Percentiles rank a stretch among this genome's conserved stretches.
Evolutionary conservation across 2,113 vertebrate genomes (phyloP).

Genomic region (Gobiocypris rarus): DNA sequence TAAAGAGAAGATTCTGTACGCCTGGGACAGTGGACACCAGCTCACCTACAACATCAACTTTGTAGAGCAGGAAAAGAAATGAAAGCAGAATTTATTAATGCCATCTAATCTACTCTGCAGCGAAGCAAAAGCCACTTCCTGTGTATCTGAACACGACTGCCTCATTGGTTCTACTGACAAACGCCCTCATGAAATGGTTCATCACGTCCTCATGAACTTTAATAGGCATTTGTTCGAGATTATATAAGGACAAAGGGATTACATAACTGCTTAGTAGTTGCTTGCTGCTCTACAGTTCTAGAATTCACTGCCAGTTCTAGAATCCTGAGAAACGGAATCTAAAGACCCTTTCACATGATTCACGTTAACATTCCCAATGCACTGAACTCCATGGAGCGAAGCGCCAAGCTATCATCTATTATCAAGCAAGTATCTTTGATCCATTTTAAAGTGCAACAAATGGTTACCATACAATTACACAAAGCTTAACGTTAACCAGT

Average conservation of each 20-base stretch:
- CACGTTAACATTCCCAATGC: background rate
- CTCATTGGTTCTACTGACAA: slow-evolving; percentile 4
- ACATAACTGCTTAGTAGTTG: background rate
- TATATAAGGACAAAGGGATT: slow-evolving; percentile 15
- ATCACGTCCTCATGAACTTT: background rate
- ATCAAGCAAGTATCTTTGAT: background rate
- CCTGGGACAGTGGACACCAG: slow-evolving; percentile 97
- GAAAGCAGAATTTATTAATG: background rate
- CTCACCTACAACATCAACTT: slow-evolving; percentile 88
- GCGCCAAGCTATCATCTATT: background rate
- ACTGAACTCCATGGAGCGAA: background rate
- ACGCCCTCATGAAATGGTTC: background rate
- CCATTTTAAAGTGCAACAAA: background rate
- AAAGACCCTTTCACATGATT: background rate
- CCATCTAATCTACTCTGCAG: too few species aligned
- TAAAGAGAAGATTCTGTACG: slow-evolving; percentile 90
- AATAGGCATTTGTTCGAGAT: background rate
- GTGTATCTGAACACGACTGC: background rate
- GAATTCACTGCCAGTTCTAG: background rate
- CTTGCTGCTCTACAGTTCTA: background rate
- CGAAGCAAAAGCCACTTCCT: background rate
- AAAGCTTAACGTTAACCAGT: background rate
- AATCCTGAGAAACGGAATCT: background rate
- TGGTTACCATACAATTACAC: background rate
- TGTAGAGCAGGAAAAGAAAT: slow-evolving; percentile 72